A percentile compares a stretch with the other conserved stretches of the same genome.
phyloP scores from a whole-genome alignment of 2,888 invertebrate genomes.

The Drosophila pegasa region DNA sequence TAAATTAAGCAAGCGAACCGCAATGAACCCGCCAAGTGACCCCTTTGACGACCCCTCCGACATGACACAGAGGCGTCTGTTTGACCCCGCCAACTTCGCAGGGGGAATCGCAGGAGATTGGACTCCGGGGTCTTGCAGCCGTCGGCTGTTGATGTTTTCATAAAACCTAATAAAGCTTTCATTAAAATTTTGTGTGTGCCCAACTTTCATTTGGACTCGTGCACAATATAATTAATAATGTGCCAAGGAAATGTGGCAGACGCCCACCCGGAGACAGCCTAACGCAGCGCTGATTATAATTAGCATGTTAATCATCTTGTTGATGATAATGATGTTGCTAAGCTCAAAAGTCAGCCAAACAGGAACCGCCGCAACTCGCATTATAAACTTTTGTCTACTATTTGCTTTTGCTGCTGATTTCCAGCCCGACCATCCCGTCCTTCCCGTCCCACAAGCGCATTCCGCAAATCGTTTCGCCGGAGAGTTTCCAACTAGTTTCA shows the following conservation, averaged over 20 bases:
- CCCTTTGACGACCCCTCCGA: conserved; percentile 56
- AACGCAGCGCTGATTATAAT: conserved; percentile 20
- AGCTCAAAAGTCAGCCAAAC: conserved; percentile 38
- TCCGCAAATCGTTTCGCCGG: conserved; percentile 7
- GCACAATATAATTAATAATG: conserved; percentile 57
- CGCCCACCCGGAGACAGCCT: conserved; percentile 23
- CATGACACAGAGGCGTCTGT: conserved; percentile 62
- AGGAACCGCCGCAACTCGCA: conserved; percentile 36
- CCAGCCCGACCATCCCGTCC: too few relatives aligned
- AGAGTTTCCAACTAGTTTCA: conserved; percentile 15
- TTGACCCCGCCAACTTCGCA: conserved; percentile 15
- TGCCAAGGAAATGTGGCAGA: conserved; percentile 52
- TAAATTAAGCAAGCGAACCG: conserved; percentile 66
- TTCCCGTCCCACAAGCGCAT: not conserved
- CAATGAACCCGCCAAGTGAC: conserved; percentile 56
- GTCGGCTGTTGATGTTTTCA: conserved; percentile 57
- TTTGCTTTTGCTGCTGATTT: conserved; percentile 27
- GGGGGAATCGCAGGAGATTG: not conserved
- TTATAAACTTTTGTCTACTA: conserved; percentile 35
- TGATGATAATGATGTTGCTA: conserved; percentile 23
- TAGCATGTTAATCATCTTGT: conserved; percentile 20
- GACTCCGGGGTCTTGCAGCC: conserved; percentile 7
- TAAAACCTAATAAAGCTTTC: conserved; percentile 68
- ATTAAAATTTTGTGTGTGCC: conserved; percentile 52
- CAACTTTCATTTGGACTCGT: conserved; percentile 61